phyloP scores from a whole-genome alignment of 2,113 vertebrate genomes.

The Ochotona curzoniae region DNA sequence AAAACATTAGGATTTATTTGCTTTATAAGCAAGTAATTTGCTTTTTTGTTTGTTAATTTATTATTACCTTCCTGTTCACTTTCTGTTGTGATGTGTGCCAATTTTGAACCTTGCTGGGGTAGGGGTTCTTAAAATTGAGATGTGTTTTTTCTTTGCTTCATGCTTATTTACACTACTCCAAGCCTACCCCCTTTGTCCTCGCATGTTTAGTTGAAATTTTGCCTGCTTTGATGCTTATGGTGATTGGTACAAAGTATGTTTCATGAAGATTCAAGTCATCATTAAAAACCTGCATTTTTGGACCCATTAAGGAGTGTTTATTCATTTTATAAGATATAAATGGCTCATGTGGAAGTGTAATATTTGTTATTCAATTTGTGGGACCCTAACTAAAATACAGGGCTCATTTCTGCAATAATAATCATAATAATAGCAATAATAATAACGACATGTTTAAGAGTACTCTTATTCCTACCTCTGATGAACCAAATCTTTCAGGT shows the following conservation, averaged over 20 bases:
- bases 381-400: not conserved
- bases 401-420: not conserved
- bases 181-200: not conserved
- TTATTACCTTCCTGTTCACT: not conserved
- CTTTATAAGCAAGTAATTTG: not conserved
- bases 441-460: no score
- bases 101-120: not conserved
- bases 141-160: not conserved
- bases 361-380: not conserved
- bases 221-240: not conserved
- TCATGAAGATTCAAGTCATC: not conserved
- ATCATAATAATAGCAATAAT: not conserved
- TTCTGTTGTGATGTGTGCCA: not conserved
- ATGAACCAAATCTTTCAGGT: not conserved
- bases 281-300: conserved; percentile 28
- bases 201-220: conserved; percentile 52
- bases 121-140: not conserved
- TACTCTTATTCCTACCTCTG: not conserved
- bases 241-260: not conserved
- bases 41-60: not conserved
- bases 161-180: not conserved
- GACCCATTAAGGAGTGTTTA: not conserved
- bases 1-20: not conserved
- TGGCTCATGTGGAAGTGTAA: not conserved
- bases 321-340: not conserved